Conservation (phyloP, 2,113 vertebrate genomes). For the Opisthocomus hoazin region DNA sequence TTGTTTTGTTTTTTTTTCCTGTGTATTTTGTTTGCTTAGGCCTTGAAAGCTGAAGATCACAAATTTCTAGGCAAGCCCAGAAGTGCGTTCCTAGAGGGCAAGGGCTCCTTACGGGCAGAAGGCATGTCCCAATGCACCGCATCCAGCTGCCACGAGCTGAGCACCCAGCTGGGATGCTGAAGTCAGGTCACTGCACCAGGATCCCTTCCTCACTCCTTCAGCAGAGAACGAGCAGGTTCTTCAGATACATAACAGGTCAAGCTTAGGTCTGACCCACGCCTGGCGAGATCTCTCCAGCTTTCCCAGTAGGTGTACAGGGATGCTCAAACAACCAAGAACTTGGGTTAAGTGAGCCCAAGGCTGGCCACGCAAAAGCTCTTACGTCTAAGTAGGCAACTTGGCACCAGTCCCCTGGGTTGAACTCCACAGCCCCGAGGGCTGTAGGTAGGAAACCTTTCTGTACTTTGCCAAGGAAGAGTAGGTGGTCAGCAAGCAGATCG, state of each 20-base stretch:
- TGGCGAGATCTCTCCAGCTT: neutral
- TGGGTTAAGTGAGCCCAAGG: neutral
- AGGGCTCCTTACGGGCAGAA: neutral
- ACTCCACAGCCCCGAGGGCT: neutral
- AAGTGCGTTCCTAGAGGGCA: neutral
- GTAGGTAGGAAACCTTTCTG: neutral
- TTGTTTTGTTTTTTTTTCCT: neutral
- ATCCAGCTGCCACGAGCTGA: neutral
- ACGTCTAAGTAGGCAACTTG: neutral
- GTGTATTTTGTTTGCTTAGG: neutral
- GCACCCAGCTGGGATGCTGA: accelerated
- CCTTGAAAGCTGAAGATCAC: neutral
- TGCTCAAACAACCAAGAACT: neutral
- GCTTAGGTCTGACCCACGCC: neutral
- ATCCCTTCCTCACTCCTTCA: neutral
- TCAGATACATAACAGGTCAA: accelerated
- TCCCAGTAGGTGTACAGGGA: neutral
- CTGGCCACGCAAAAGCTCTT: neutral
- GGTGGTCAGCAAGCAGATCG: neutral
- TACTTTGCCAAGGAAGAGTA: neutral
- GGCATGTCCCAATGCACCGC: neutral
- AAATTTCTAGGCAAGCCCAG: neutral
- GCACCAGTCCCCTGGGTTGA: neutral
- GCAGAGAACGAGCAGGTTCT: neutral
- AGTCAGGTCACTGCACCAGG: neutral